Evolutionary conservation across 1,140 invertebrate species (phyloP).

Genomic region (Oncopeltus fasciatus): DNA sequence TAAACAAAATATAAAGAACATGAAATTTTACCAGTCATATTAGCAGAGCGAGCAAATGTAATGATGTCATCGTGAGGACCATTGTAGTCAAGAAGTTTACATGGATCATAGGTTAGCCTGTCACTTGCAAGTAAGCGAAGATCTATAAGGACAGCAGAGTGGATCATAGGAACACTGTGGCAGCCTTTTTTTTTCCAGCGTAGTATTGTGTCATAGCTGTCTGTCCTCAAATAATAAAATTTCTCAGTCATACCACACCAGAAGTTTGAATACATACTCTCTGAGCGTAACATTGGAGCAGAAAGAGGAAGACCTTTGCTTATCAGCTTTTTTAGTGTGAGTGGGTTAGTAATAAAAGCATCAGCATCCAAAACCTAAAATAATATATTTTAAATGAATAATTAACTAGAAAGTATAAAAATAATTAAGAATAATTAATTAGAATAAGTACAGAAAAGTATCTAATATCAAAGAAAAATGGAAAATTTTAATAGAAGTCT

Average conservation of each 20-base stretch:
- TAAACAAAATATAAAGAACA: background rate
- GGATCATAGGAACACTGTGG: constrained; percentile 81
- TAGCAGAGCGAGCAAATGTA: constrained; percentile 76
- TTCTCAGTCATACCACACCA: constrained; percentile 83
- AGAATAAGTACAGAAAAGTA: no score
- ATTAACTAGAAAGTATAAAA: no score
- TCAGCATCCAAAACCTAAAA: constrained; percentile 79
- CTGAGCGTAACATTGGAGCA: constrained; percentile 73
- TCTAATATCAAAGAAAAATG: no score
- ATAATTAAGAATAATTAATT: no score
- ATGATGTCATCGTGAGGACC: constrained; percentile 89
- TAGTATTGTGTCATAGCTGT: constrained; percentile 73
- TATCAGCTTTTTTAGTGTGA: constrained; percentile 54
- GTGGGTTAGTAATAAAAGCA: constrained; percentile 61
- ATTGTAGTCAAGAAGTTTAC: constrained; percentile 43
- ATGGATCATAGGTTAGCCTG: constrained; percentile 58
- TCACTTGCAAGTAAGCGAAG: constrained; percentile 45
- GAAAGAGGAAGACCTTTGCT: constrained; percentile 46
- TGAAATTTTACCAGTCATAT: constrained; percentile 39
- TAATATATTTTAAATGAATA: no score
- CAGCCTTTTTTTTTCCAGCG: constrained; percentile 56
- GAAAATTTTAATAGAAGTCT: no score
- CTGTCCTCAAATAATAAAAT: constrained; percentile 78
- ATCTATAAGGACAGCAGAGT: constrained; percentile 74
- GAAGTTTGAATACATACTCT: constrained; percentile 86